Evolutionary conservation across 2,797 vertebrate species (phyloP).

Genomic region (Gallinago stenura): DNA sequence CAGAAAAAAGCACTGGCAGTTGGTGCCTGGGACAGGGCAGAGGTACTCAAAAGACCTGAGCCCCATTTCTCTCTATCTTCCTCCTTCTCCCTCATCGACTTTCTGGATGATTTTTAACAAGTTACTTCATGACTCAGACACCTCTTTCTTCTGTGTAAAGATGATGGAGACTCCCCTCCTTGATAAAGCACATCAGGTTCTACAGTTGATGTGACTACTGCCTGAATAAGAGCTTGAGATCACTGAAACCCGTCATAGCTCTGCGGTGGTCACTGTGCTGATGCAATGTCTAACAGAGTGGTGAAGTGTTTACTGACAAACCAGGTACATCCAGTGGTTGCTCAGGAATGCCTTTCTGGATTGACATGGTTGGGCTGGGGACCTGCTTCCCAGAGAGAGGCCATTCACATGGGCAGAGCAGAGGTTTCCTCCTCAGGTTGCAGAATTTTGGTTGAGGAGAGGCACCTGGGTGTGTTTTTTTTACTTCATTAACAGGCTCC

Average conservation of each 20-base stretch:
- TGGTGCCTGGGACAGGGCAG: background rate
- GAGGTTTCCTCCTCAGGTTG: background rate
- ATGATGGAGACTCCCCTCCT: background rate
- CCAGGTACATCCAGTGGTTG: background rate
- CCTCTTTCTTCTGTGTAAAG: background rate
- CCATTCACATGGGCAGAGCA: fast-evolving
- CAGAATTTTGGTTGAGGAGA: background rate
- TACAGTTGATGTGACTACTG: background rate
- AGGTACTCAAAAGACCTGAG: background rate
- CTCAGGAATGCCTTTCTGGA: background rate
- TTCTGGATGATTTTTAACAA: background rate
- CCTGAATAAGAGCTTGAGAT: constrained; percentile 55
- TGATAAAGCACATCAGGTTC: constrained; percentile 10
- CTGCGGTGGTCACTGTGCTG: background rate
- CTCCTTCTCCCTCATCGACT: background rate
- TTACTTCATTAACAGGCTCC: background rate
- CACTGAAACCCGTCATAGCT: background rate
- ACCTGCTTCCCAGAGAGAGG: background rate
- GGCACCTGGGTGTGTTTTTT: background rate
- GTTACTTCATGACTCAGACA: constrained; percentile 14
- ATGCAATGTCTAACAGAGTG: background rate
- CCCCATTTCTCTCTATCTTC: background rate
- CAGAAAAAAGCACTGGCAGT: background rate
- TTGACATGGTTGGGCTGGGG: background rate
- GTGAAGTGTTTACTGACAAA: background rate